Evolutionary conservation across 1,140 invertebrate genomes (phyloP).

Genomic region (Drosophila nigrodunni): DNA sequence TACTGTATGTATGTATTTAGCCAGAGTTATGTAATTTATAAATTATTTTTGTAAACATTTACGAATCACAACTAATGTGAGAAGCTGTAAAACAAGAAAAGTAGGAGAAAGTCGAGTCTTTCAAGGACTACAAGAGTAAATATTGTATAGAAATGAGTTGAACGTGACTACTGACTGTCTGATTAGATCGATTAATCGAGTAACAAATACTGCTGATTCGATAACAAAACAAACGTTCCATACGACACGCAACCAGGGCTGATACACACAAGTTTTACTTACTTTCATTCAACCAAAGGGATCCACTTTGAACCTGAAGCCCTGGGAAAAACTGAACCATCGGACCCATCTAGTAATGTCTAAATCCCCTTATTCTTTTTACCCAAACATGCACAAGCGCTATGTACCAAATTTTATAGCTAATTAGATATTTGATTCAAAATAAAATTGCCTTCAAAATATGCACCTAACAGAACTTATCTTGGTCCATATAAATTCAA

Average conservation of each 20-base stretch:
- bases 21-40: slow-evolving; percentile 77
- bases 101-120: slow-evolving; percentile 4
- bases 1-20: slow-evolving; percentile 50
- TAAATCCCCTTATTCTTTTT: neutral
- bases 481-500: neutral
- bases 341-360: neutral
- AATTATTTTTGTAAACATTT: slow-evolving; percentile 82
- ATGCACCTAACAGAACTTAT: slow-evolving; percentile 47
- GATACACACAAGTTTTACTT: too few relatives aligned
- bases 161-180: slow-evolving; percentile 9
- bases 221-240: neutral
- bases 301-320: neutral
- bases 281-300: neutral
- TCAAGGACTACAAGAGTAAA: slow-evolving; percentile 14
- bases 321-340: neutral
- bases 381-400: neutral
- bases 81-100: slow-evolving; percentile 10
- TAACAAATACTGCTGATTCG: neutral
- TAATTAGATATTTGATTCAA: slow-evolving; percentile 48
- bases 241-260: slow-evolving; percentile 1
- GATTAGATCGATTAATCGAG: neutral
- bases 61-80: slow-evolving; percentile 53
- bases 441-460: slow-evolving; percentile 69
- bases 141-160: slow-evolving; percentile 13
- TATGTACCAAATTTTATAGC: slow-evolving; percentile 23